Base-by-base conservation (phyloP, 1,140 invertebrate genomes). In the Drosophila lowei region DNA sequence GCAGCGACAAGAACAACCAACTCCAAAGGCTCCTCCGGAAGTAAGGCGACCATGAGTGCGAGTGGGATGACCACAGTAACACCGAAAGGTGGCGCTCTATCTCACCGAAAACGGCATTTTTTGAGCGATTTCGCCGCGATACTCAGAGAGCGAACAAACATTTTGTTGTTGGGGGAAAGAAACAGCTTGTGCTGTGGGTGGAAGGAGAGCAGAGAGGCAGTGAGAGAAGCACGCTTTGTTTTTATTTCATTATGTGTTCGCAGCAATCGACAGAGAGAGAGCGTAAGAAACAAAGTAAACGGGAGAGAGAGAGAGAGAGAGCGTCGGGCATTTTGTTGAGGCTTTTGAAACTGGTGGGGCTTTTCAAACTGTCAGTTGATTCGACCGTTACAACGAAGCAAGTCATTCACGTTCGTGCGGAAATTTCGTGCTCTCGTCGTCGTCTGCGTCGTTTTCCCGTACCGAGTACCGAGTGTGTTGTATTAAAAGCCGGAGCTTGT, bases 51-150 rank as follows among this genome's bases (percentile, higher is more conserved):
- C 52, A 28, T 44, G 38, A 52, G 81, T 71, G 61, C 23, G 30
- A 84, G 64, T 6, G 79, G 44, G 72, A 58, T 41, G 41, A 56
- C 72, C 56, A 58, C 56, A 66, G 3, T 43, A n/a, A 56, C 53
- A 42, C 25, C 46, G 57, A 49, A 73, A 57, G 38, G 56, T 77
- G 48, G 18, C 53, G 72, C 77, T 41, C 30, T 30, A 30, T 30
- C 56, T 77, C 49, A 74, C 73, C 38, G 66, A 72, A 56, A 79
- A 77, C 56, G 78, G 83, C 81, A 59, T 86, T 86, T 75, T 86
- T 86, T 78, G 81, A 86, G 84, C 71, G 84, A 89, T 77, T 88
- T 88, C 83, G 83, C 83, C 78, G 75, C 57, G 18, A 25, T 6
- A 25, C 23, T 25, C 23, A 25, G 23, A 25, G 23, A 25, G 23